Evolutionary conservation across 2,888 invertebrate species (phyloP), one percentile per base, ranked within the genome.

Genomic region (Ptilodon capucinus): DNA sequence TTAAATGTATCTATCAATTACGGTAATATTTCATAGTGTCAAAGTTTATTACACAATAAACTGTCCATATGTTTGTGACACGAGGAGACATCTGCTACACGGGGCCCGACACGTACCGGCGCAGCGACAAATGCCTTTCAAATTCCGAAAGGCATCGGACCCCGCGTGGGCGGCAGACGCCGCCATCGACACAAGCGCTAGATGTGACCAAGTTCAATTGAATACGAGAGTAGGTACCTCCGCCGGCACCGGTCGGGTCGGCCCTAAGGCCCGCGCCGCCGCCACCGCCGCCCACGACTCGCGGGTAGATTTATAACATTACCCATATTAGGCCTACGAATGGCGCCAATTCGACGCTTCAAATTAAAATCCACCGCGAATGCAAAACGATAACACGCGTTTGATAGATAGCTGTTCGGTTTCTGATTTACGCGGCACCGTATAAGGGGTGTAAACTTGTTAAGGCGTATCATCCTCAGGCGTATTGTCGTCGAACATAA

Each of bases 321-420:
- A 87, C 81, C 90, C 88, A 86, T 87, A 89, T 89, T 87, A 85
- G 86, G 82, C 71, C 83, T 78, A 82, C 80, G 86, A 83, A 76
- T 76, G 90, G 90, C 91, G 90, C 89, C 90, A 85, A 88, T 83
- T 86, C 86, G 84, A 88, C 86, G 86, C 69, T 80, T 87, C 84
- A 85, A 89, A 88, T 89, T 87, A 89, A 89, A 85, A 86, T 76
- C 74, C 71, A 65, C 79, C 71, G 75, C 77, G 73, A 81, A 78
- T 82, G 86, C 88, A 81, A 89, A 88, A 87, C 84, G 79, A 81
- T 79, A 76, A 79, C 76, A 67, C 68, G 65, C 46, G 59, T 61
- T 79, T 88, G 87, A 90, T 87, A 72, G 88, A 89, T 87, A 74
- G 81, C 78, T 71, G 72, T 69, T 70, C 67, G 51, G 71, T 75